A percentile compares a stretch with the other conserved stretches of the same genome.
phyloP scores from a whole-genome alignment of 2,888 invertebrate genomes.

The Amiota mariae region DNA sequence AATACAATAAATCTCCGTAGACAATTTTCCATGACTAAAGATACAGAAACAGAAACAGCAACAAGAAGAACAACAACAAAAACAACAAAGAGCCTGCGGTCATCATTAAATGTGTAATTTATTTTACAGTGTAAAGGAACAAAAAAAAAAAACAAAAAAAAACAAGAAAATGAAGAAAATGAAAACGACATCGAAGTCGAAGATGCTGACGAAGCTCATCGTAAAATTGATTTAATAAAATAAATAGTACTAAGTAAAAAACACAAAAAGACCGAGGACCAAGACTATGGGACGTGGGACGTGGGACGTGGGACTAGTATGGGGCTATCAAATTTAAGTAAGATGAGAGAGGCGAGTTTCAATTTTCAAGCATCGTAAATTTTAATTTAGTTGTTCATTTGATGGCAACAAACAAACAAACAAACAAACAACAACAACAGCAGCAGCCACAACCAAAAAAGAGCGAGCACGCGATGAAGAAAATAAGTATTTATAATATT shows the following conservation, averaged over 20 bases:
- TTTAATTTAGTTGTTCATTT: slow-evolving; percentile 64
- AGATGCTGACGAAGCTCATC: slow-evolving; percentile 28
- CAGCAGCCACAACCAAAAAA: too few species aligned
- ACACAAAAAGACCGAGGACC: neutral
- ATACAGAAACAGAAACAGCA: too few species aligned
- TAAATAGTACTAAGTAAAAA: slow-evolving; percentile 23
- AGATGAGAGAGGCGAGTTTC: slow-evolving; percentile 53
- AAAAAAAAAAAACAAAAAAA: slow-evolving; percentile 42
- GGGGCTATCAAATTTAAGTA: too few species aligned
- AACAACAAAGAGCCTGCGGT: slow-evolving; percentile 63
- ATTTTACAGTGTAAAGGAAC: slow-evolving; percentile 51
- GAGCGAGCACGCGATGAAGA: too few species aligned
- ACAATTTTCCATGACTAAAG: slow-evolving; percentile 24
- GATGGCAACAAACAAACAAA: slow-evolving; percentile 36
- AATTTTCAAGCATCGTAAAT: slow-evolving; percentile 66
- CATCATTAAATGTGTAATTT: slow-evolving; percentile 67
- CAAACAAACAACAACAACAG: neutral
- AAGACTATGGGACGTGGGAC: too few species aligned
- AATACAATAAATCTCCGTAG: slow-evolving; percentile 56
- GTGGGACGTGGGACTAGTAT: too few species aligned
- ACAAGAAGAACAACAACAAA: too few species aligned
- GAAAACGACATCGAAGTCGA: neutral
- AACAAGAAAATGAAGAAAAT: slow-evolving; percentile 12
- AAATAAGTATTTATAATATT: too few species aligned
- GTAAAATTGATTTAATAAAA: slow-evolving; percentile 65